A percentile compares a stretch with the other conserved stretches of the same genome.
Evolutionary conservation across 2,888 invertebrate species (phyloP).

Genomic region (Caenorhabditis panamensis): DNA sequence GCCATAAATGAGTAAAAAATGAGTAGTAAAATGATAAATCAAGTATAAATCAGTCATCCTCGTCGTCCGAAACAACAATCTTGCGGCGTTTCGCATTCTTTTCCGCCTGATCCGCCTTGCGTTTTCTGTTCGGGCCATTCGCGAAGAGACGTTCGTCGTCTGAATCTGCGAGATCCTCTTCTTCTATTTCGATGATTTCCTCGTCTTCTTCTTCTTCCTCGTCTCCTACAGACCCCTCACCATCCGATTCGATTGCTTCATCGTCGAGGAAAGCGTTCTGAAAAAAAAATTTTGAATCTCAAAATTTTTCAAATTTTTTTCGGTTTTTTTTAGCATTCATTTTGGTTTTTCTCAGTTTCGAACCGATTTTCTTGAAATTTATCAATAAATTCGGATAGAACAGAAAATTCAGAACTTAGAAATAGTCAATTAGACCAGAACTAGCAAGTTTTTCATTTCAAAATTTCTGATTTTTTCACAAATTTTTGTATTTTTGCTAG

Average conservation of each 20-base stretch:
- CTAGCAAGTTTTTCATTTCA: no score
- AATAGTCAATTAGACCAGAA: no score
- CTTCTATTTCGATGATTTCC: slow-evolving; percentile 6
- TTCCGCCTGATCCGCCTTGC: slow-evolving; percentile 7
- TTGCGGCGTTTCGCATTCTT: slow-evolving; percentile 31
- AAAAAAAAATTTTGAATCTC: not conserved
- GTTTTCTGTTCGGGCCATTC: slow-evolving; percentile 25
- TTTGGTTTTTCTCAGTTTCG: no score
- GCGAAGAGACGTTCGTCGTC: slow-evolving; percentile 52
- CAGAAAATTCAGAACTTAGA: no score
- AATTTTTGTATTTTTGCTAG: no score
- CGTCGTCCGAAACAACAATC: slow-evolving; percentile 54
- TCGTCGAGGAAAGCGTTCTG: slow-evolving; percentile 22
- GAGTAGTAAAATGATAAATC: not conserved
- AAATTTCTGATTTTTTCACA: no score
- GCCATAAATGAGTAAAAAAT: not conserved
- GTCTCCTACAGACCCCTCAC: slow-evolving; percentile 3
- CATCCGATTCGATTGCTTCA: slow-evolving; percentile 36
- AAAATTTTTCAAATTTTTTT: not conserved
- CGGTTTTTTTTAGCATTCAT: no score
- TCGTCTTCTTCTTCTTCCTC: slow-evolving; percentile 41
- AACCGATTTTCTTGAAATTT: no score
- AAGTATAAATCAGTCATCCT: slow-evolving; percentile 20
- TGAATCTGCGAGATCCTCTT: slow-evolving; percentile 33
- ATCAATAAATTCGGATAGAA: no score